Percentiles rank a stretch among this genome's conserved stretches.
These are phyloP conservation scores for Craseonycteris thonglongyai DNA, from an alignment of 2,113 vertebrate genomes.

Conservation along the genomic window DNA sequence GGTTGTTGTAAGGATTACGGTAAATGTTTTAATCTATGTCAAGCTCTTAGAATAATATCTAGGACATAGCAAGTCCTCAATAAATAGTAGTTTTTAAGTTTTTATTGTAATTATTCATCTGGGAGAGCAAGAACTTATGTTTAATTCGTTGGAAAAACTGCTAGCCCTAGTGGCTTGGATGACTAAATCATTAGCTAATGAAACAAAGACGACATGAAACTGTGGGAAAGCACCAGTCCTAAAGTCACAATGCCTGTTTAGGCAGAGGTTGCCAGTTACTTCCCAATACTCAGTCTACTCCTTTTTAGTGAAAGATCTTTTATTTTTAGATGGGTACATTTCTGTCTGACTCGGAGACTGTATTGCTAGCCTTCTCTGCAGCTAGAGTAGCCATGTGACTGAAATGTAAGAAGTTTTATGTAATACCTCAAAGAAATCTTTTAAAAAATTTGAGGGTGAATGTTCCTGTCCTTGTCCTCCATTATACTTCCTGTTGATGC, in stretches of 20 bases:
- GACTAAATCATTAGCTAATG: slow-evolving; percentile 1
- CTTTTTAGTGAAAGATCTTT: background rate
- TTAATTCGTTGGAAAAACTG: slow-evolving; percentile 26
- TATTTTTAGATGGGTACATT: background rate
- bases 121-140: background rate
- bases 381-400: background rate
- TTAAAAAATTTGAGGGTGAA: background rate
- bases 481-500: background rate
- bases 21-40: background rate
- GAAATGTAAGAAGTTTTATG: background rate
- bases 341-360: background rate
- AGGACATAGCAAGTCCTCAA: background rate
- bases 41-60: background rate
- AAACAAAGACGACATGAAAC: background rate
- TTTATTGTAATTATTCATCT: slow-evolving; percentile 14
- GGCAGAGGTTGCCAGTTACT: background rate
- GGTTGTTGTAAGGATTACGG: background rate
- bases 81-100: background rate
- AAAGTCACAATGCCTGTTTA: background rate
- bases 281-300: background rate
- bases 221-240: background rate
- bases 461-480: background rate
- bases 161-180: background rate
- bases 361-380: background rate
- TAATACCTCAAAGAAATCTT: slow-evolving; percentile 6